phyloP scores from a whole-genome alignment of 2,797 vertebrate genomes.

The Clarias fuscus region DNA sequence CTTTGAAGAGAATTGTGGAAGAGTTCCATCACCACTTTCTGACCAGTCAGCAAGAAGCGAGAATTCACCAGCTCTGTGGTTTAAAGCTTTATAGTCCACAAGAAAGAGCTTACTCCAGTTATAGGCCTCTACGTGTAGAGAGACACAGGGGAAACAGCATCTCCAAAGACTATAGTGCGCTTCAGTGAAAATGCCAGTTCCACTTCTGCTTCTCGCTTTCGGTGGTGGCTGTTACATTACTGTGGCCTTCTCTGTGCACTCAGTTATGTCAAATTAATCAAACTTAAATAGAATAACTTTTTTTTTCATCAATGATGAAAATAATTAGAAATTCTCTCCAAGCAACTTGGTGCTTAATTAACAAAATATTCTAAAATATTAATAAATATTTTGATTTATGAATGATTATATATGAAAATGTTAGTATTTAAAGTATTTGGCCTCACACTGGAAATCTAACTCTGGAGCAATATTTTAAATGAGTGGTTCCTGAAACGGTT shows the following conservation, averaged over 20 bases:
- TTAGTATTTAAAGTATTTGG: not conserved
- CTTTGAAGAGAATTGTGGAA: too few species aligned
- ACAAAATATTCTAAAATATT: not conserved
- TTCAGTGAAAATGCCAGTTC: constrained; percentile 18
- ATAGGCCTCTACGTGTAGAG: not conserved
- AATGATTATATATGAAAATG: not conserved
- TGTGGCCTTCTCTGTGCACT: not conserved
- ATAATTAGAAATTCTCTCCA: not conserved
- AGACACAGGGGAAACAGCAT: not conserved
- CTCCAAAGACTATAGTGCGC: not conserved
- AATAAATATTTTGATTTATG: not conserved
- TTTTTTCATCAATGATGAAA: not conserved
- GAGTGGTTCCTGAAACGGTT: too few species aligned
- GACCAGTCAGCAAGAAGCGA: not conserved
- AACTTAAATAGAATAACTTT: not conserved
- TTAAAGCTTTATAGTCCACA: not conserved
- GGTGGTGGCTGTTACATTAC: not conserved
- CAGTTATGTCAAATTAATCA: not conserved
- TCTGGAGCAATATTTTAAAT: not conserved
- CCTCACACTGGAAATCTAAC: not conserved
- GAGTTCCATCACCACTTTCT: not conserved
- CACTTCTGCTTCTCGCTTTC: constrained; percentile 34
- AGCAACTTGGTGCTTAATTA: not conserved
- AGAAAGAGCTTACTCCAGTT: not conserved
- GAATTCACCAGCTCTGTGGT: not conserved